A percentile compares a stretch with the other conserved stretches of the same genome.
phyloP scores from a whole-genome alignment of 2,113 vertebrate species.

The Gallinago media region DNA sequence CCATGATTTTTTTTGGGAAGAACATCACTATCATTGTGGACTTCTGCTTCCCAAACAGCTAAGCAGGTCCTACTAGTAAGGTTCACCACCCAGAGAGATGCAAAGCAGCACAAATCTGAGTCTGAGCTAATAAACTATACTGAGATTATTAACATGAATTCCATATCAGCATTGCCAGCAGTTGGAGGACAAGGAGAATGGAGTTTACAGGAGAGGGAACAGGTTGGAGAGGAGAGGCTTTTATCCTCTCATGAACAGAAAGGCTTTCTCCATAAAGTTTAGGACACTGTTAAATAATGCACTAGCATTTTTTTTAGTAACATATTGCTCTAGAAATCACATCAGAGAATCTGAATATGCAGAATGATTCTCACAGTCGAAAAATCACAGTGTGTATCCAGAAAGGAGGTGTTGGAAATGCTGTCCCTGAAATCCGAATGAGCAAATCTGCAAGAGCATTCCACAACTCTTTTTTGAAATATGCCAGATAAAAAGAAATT shows the following conservation, averaged over 20 bases:
- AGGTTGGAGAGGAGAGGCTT: background rate
- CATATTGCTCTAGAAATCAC: background rate
- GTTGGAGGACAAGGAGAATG: background rate
- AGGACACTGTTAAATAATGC: background rate
- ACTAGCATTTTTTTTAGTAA: background rate
- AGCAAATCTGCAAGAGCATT: background rate
- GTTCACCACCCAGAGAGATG: background rate
- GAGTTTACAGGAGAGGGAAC: background rate
- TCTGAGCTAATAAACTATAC: background rate
- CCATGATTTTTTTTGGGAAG: background rate
- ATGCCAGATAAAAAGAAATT: background rate
- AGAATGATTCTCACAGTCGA: background rate
- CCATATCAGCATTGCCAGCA: background rate
- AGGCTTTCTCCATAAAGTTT: background rate
- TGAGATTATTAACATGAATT: background rate
- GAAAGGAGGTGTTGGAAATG: background rate
- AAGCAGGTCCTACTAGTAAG: background rate
- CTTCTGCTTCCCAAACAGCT: background rate
- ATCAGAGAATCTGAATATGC: background rate
- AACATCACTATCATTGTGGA: background rate
- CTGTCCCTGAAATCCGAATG: background rate
- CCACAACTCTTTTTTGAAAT: background rate
- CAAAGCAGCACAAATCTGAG: background rate
- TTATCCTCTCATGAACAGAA: background rate
- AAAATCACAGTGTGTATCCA: background rate